A percentile compares a stretch with the other conserved stretches of the same genome.
Evolutionary conservation across 1,140 invertebrate species (phyloP).

Genomic region (Drosophila varians): DNA sequence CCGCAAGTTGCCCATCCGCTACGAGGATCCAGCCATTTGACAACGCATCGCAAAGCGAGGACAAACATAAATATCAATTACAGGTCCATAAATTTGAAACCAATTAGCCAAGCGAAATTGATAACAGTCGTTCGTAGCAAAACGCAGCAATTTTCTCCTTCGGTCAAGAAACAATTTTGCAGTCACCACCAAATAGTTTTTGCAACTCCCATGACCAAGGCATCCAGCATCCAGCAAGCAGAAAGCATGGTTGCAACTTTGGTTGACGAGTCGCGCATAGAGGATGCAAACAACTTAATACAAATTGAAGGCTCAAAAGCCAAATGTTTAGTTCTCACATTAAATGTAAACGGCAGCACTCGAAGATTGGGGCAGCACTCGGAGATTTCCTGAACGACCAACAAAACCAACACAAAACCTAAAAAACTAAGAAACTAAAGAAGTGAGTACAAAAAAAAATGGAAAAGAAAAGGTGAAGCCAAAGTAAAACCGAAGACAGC

Average conservation of each 20-base stretch:
- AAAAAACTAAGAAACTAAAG: neutral
- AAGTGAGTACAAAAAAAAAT: neutral
- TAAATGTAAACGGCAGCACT: slow-evolving; percentile 66
- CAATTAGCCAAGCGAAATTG: slow-evolving; percentile 83
- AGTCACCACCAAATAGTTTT: slow-evolving; percentile 45
- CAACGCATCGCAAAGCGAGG: slow-evolving; percentile 48
- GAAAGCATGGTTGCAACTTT: too few species aligned
- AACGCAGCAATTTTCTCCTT: slow-evolving; percentile 60
- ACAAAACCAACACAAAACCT: neutral
- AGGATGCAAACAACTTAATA: slow-evolving; percentile 78
- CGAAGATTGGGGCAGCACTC: slow-evolving; percentile 28
- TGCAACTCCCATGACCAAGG: too few species aligned
- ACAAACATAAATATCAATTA: slow-evolving; percentile 82
- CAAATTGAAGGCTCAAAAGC: slow-evolving; percentile 79
- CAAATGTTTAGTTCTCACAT: slow-evolving; percentile 80
- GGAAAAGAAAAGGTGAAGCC: neutral
- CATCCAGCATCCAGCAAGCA: too few species aligned
- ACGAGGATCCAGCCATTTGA: slow-evolving; percentile 58
- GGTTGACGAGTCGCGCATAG: slow-evolving; percentile 48
- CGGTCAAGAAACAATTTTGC: slow-evolving; percentile 48
- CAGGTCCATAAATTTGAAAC: slow-evolving; percentile 83
- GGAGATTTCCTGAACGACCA: slow-evolving; percentile 17
- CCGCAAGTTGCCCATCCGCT: slow-evolving; percentile 1
- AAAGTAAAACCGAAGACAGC: slow-evolving; percentile 42
- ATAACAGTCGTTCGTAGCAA: slow-evolving; percentile 63